phyloP scores from a whole-genome alignment of 2,113 vertebrate genomes.

The Nerophis ophidion region DNA sequence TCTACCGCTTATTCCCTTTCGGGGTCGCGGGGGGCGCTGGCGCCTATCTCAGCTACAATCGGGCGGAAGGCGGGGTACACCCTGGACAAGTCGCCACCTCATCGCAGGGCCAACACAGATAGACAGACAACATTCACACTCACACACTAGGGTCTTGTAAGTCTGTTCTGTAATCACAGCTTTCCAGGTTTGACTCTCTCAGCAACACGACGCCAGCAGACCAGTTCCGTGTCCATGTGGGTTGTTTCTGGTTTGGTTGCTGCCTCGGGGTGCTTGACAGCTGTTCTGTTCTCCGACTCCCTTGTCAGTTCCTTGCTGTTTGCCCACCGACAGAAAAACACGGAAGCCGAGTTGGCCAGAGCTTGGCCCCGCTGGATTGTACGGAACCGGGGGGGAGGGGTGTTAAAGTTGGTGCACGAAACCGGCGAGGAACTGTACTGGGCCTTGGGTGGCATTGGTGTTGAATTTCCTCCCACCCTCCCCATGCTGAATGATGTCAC shows the following conservation, averaged over 20 bases:
- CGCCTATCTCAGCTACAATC: too few species aligned
- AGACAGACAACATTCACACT: too few species aligned
- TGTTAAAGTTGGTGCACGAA: conserved; percentile 17
- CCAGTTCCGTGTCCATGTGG: conserved; percentile 21
- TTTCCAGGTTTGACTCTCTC: conserved; percentile 24
- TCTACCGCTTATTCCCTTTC: too few species aligned
- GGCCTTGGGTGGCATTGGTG: conserved; percentile 13
- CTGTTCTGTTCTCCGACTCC: conserved; percentile 38
- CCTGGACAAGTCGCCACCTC: too few species aligned
- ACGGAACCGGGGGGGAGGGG: too few species aligned
- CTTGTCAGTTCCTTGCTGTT: conserved; percentile 14
- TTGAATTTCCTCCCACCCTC: conserved; percentile 24
- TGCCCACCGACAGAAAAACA: conserved; percentile 25
- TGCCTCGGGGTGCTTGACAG: conserved; percentile 45
- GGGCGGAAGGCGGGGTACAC: too few species aligned
- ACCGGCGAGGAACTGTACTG: not conserved
- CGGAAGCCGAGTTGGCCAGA: conserved; percentile 25
- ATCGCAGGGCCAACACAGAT: too few species aligned
- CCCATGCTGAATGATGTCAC: conserved; percentile 65
- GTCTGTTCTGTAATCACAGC: conserved; percentile 30
- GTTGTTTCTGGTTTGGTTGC: conserved; percentile 32
- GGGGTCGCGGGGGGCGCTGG: too few species aligned
- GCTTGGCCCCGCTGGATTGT: conserved; percentile 20
- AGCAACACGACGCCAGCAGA: conserved; percentile 26
- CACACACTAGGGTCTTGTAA: too few species aligned